Evolutionary conservation across 2,797 vertebrate genomes (phyloP), one percentile per base, ranked within the genome.

Genomic region (Eulemur albifrons): DNA sequence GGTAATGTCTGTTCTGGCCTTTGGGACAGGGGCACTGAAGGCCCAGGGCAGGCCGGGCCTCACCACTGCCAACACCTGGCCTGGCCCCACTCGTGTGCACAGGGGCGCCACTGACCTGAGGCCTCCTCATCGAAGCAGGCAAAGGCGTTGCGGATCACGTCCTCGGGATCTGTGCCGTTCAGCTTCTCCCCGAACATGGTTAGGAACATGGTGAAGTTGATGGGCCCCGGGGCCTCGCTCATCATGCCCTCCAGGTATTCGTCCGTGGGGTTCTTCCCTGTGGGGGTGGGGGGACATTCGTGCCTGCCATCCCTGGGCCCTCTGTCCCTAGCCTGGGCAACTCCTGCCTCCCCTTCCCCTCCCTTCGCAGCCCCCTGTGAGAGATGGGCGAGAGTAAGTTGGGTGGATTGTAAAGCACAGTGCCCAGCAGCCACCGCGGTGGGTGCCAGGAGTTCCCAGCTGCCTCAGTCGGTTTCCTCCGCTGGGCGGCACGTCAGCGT

Each of bases 121-220:
- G 99, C 99, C 79, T 99, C 99, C 98, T 99, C 99, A 0, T 99
- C 99, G 0, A 99, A 99, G 98, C 99, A 99, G 98, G 99, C 99
- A 0, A 99, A 99, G 98, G 99, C 99, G 0, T 99, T 99, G 97
- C 99, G 99, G 98, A 99, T 99, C 94, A 99, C 99, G 0, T 99
- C 99, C 98, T 99, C 99, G 0, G 99, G 99, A 98, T 99, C 99
- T 0, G 99, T 99, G 85, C 99, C 99, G 0, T 99, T 99, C 92
- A 99, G 99, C 98, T 99, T 99, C 98, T 99, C 99, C 96, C 99
- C 99, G 0, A 99, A 99, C 99, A 99, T 99, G 93, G 99, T 99
- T 98, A 99, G 99, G 98, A 99, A 99, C 99, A 99, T 99, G 97
- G 99, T 99, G 98, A 99, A 99, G 99, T 99, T 99, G 98, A 99